These are phyloP conservation scores for Cylloceria caligata DNA, from an alignment of 2,888 invertebrate genomes.

Conservation along the genomic window DNA sequence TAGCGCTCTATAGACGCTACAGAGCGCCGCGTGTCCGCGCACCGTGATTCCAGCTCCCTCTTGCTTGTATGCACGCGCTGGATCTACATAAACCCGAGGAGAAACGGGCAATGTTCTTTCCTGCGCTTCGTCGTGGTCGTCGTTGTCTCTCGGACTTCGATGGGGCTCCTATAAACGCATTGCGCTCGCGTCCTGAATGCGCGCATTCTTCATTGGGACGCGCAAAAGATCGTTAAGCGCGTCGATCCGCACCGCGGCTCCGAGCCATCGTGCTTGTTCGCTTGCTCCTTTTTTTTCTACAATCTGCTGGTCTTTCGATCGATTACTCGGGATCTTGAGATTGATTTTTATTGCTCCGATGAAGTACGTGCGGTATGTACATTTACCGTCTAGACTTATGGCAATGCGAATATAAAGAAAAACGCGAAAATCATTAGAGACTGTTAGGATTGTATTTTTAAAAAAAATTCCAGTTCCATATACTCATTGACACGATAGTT, in stretches of 20 bases:
- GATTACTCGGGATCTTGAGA: constrained; percentile 1
- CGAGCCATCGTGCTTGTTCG: constrained; percentile 62
- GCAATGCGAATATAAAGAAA: not conserved
- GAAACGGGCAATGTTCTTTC: constrained; percentile 56
- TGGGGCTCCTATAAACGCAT: constrained; percentile 46
- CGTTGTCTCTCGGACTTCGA: constrained; percentile 31
- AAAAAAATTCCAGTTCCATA: no score
- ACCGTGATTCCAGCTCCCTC: constrained; percentile 36
- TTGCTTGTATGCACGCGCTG: constrained; percentile 64
- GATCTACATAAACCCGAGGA: constrained; percentile 64
- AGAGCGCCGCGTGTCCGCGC: constrained; percentile 35
- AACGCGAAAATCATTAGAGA: not conserved
- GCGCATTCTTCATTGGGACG: constrained; percentile 76
- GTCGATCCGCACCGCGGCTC: constrained; percentile 37
- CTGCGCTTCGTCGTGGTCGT: constrained; percentile 48
- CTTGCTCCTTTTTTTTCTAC: constrained; percentile 22
- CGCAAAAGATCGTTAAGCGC: constrained; percentile 76
- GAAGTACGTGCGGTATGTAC: not conserved
- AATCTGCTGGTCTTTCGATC: not conserved
- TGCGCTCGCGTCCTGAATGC: constrained; percentile 60
- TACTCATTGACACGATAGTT: no score
- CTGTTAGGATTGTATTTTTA: no score
- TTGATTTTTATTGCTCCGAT: not conserved
- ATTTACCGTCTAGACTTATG: not conserved
- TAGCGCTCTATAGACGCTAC: constrained; percentile 38